Base-by-base conservation (phyloP, 2,113 vertebrate species). In the Gymnogyps californianus region DNA sequence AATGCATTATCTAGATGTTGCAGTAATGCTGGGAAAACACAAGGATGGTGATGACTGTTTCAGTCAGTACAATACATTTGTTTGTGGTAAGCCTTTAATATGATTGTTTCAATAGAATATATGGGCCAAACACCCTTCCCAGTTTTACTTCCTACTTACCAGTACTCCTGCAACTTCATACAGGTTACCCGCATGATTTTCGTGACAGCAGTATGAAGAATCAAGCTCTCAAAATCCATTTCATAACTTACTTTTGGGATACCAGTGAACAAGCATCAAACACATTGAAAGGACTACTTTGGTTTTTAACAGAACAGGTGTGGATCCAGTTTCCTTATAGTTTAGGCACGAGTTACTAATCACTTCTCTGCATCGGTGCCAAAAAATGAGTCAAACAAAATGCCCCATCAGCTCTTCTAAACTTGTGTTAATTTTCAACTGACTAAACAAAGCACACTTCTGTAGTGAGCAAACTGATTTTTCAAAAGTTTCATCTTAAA, bases 311-410 rank as follows among this genome's bases (percentile, higher is more conserved):
- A 89, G 34, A 80, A 71, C 36, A 76, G 67, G 49, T 11, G 2
- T 40, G 81, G 32, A 81, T 66, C 12, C 58, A 55, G 21, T 70
- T 87, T 86, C 54, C 78, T 70, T 77, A 52, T 3, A 79, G 22
- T 22, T 92, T 54, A 76, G 72, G 42, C 28, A 58, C 9, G 26
- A 87, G 21, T 10, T 92, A 54, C 78, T 70, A 84, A 89, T 49
- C 49, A 66, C 13, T 61, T 90, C 89, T 52, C 62, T 94, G 49
- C 83, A 93, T 25, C 4, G 16, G 32, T 67, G 80, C 76, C 83
- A 97, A 94, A 91, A 96, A 92, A 6, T 71, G n/a, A 94, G 57
- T 77, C 36, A 96, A 96, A 81, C 51, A 94, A 97, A 97, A 94
- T 58, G 57, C 34, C 83, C 40, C 84, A 91, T 87, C 84, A 93